Evolutionary conservation across 1,140 invertebrate genomes (phyloP), one percentile per base, ranked within the genome.

Genomic region (Coptotermes formosanus): DNA sequence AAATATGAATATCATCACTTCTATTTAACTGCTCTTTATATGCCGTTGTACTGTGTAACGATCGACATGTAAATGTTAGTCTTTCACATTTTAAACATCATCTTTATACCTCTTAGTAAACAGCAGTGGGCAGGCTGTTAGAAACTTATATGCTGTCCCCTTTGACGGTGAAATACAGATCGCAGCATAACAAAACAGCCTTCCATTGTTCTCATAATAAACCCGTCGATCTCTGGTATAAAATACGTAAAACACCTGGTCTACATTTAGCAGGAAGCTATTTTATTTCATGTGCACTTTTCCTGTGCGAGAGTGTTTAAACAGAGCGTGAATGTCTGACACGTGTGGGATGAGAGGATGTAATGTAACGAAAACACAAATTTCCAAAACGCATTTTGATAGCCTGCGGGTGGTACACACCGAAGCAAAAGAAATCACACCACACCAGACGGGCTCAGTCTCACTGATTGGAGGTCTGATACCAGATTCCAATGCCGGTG

Each of bases 151-250:
- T n/a, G n/a, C 64, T 9, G n/a, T 3, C 14, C 64, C 0, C 64
- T 30, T 75, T 30, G 64, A 75, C n/a, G 2, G n/a, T 21, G 23
- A 69, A 69, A 69, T 25, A 69, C 64, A 69, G 64, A 69, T 75
- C n/a, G 0, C n/a, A 75, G 64, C 7, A 75, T n/a, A 75, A 75
- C 30, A 25, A n/a, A 75, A 14, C 64, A 12, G 6, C 64, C 25
- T 75, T 75, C 64, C 64, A 75, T 30, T 75, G 64, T 75, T 75
- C 64, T 75, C 64, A 30, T 75, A 75, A 75, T 25, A 75, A 75
- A 75, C 3, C 64, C 8, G 1, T n/a, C 64, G 64, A n/a, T 30
- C 64, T n/a, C 64, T 30, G 64, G 30, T 75, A 75, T 75, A 25
- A 75, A 75, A 16, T 25, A n/a, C n/a, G n/a, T n/a, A 75, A 75